A percentile compares a stretch with the other conserved stretches of the same genome.
Evolutionary conservation across 2,888 invertebrate genomes (phyloP).

Genomic region (Lepetodrilus schrolli): DNA sequence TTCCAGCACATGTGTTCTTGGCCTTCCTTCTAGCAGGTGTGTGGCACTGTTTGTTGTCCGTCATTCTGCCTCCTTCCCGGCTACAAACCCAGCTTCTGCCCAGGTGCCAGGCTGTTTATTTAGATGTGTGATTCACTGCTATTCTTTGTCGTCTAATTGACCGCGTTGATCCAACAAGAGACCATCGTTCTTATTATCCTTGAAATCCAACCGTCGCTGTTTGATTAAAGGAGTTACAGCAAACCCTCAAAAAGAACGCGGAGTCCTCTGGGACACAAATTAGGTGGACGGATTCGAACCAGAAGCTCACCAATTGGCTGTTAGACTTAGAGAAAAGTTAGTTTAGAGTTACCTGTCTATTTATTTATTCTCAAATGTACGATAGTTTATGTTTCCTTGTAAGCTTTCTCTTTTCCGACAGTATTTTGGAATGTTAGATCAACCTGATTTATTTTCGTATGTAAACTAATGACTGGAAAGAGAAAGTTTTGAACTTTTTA

Average conservation of each 20-base stretch:
- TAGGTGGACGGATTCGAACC: slow-evolving; percentile 1
- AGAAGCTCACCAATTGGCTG: background rate
- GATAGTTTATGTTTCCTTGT: slow-evolving; percentile 23
- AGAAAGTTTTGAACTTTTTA: background rate
- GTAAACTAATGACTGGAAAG: slow-evolving; percentile 4
- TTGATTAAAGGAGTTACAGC: background rate
- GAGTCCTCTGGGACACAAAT: background rate
- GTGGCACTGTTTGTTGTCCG: background rate
- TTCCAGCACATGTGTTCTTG: background rate
- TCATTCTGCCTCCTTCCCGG: background rate
- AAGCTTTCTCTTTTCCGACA: slow-evolving; percentile 13
- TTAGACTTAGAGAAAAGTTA: background rate
- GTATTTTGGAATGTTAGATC: background rate
- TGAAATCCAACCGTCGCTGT: background rate
- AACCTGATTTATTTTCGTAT: background rate
- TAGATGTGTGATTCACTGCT: background rate
- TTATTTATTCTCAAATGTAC: slow-evolving; percentile 22
- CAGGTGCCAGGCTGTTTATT: slow-evolving; percentile 1
- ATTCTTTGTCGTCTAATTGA: slow-evolving; percentile 14
- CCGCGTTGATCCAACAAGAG: slow-evolving; percentile 16
- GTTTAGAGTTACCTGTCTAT: background rate
- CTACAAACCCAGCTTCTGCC: background rate
- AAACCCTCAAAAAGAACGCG: background rate
- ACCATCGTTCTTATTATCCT: slow-evolving; percentile 10
- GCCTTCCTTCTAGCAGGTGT: background rate